Percentiles rank a stretch among this genome's conserved stretches.
Conservation (phyloP, 2,888 invertebrate species). For the Metalampra italica region DNA sequence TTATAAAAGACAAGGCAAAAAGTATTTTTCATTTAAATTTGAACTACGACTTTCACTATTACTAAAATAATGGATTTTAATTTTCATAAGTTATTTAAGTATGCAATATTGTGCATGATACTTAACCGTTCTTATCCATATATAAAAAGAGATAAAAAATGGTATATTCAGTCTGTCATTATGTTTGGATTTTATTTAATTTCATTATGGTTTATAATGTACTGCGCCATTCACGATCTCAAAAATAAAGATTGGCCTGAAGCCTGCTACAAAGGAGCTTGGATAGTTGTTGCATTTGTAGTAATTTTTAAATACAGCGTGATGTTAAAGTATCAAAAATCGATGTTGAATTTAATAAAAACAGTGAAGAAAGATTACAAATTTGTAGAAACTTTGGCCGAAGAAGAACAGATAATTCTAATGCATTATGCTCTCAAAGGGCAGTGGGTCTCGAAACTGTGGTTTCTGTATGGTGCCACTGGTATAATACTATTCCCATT, state of each 20-base stretch:
- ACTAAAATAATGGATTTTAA: neutral
- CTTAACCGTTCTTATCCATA: neutral
- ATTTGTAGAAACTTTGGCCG: neutral
- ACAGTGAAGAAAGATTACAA: neutral
- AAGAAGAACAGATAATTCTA: neutral
- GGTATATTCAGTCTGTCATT: neutral
- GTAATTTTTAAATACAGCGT: neutral
- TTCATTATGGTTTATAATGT: neutral
- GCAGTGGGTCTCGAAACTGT: neutral
- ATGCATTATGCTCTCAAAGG: neutral
- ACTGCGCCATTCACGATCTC: neutral
- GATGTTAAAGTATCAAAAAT: neutral
- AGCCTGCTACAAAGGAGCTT: neutral
- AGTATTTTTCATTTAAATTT: neutral
- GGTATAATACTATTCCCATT: neutral
- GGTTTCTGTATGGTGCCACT: neutral
- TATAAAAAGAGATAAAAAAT: neutral
- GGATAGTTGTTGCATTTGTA: neutral
- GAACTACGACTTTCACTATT: neutral
- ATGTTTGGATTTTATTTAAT: neutral
- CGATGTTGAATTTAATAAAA: neutral
- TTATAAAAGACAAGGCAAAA: no score
- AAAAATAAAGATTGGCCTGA: neutral
- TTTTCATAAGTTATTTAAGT: neutral
- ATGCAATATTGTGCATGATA: neutral